Conservation (phyloP, 2,888 invertebrate species). For the Stenoptilia bipunctidactyla region DNA sequence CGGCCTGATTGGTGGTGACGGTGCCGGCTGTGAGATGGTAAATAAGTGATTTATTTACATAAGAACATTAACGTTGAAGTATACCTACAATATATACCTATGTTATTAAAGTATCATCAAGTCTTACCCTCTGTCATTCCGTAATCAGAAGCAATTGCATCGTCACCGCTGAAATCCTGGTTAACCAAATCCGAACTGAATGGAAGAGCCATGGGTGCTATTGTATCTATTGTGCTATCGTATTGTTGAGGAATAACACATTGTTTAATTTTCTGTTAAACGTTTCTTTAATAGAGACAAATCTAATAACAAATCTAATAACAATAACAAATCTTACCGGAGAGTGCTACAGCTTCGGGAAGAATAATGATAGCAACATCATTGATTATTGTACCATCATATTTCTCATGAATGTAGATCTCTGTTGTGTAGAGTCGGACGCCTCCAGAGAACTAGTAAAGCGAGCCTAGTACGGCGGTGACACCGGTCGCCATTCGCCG, state of each 20-base stretch:
- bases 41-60: not conserved
- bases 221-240: no score
- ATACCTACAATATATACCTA: conserved; percentile 4
- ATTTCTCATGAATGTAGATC: not conserved
- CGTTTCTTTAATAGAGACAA: no score
- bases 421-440: not conserved
- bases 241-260: no score
- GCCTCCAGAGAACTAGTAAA: not conserved
- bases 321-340: no score
- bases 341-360: not conserved
- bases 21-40: conserved; percentile 14
- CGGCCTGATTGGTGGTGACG: conserved; percentile 14
- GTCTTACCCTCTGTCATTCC: conserved; percentile 19
- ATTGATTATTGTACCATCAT: not conserved
- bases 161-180: conserved; percentile 19
- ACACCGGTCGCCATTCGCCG: not conserved
- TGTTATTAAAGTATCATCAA: not conserved
- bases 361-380: not conserved
- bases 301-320: no score
- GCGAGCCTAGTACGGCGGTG: not conserved
- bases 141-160: conserved; percentile 27
- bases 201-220: conserved; percentile 27
- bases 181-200: conserved; percentile 16
- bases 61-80: conserved; percentile 3
- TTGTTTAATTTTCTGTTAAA: no score